Conservation (phyloP, 2,113 vertebrate genomes). For the Oxyruncus cristatus region DNA sequence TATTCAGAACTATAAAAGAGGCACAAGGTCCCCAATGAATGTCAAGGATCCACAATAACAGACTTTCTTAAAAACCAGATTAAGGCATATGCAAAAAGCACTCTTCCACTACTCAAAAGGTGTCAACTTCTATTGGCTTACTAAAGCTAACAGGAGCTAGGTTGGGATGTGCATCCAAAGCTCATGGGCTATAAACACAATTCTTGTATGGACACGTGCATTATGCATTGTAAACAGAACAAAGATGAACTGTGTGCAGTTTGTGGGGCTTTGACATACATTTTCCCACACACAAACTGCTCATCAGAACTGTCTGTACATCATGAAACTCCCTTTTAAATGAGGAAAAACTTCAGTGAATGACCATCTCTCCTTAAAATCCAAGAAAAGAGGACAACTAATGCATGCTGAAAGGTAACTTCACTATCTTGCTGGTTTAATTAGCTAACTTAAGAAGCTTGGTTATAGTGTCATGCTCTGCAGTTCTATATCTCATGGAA, state of each 20-base stretch:
- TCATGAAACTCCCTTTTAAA: neutral
- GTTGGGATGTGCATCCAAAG: neutral
- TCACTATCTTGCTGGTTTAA: neutral
- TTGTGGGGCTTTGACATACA: neutral
- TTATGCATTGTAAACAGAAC: neutral
- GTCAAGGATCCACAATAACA: neutral
- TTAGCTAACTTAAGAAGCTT: neutral
- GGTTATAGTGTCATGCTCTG: neutral
- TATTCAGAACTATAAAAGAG: neutral
- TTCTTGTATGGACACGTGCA: neutral
- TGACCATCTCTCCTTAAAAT: neutral
- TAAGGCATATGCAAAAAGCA: neutral
- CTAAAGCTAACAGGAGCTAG: neutral
- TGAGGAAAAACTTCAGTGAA: neutral
- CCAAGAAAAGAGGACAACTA: neutral
- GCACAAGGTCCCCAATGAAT: neutral
- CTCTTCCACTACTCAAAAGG: neutral
- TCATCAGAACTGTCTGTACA: neutral
- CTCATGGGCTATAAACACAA: neutral
- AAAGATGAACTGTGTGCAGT: neutral
- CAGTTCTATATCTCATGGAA: neutral
- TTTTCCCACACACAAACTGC: neutral
- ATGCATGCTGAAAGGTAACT: neutral
- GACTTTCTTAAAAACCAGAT: neutral
- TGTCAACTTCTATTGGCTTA: neutral